Conservation (phyloP, 2,797 vertebrate genomes). For the Pitangus sulphuratus region DNA sequence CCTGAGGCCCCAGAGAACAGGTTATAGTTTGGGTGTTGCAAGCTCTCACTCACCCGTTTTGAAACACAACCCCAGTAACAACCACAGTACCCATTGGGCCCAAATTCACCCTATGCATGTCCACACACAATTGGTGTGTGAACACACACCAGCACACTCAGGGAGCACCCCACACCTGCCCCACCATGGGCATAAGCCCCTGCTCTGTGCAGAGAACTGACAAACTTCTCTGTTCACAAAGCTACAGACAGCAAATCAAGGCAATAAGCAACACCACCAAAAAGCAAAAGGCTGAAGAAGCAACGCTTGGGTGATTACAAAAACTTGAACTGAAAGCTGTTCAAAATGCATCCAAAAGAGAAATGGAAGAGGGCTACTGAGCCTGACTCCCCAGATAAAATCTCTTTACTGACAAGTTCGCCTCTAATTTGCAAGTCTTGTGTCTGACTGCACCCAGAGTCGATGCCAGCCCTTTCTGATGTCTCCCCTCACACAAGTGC, state of each 20-base stretch:
- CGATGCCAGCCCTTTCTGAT: accelerated
- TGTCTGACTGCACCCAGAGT: not conserved
- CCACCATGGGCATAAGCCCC: not conserved
- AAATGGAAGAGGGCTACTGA: not conserved
- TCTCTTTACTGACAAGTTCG: not conserved
- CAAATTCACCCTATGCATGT: not conserved
- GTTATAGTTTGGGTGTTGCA: accelerated
- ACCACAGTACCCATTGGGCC: not conserved
- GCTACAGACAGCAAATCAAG: not conserved
- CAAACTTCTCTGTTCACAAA: not conserved
- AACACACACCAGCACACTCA: not conserved
- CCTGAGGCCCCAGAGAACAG: not conserved
- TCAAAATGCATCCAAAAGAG: not conserved
- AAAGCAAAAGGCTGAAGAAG: not conserved
- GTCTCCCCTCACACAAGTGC: not conserved
- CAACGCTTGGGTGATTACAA: not conserved
- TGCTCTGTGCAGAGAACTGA: not conserved
- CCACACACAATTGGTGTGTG: too few relatives aligned
- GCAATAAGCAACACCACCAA: not conserved
- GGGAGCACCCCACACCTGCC: not conserved
- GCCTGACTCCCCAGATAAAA: not conserved
- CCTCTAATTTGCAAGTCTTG: not conserved
- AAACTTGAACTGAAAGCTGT: slow-evolving; percentile 27
- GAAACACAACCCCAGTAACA: not conserved
- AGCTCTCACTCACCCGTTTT: not conserved